phyloP scores from a whole-genome alignment of 2,797 vertebrate genomes.

The Crypturellus tataupa region DNA sequence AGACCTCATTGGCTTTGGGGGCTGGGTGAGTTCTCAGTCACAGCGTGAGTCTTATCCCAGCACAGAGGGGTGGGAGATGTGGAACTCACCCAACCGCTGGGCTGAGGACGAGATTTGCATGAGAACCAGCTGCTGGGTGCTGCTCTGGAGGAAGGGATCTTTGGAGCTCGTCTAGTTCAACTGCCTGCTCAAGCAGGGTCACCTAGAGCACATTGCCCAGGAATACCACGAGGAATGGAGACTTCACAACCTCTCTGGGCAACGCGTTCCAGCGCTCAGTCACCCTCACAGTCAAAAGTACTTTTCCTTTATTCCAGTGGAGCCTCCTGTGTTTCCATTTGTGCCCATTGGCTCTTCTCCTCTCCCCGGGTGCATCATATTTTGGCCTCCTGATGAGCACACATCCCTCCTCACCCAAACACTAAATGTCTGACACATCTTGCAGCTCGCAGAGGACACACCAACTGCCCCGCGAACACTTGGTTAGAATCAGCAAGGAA shows the following conservation, averaged over 20 bases:
- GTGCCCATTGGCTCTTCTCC: neutral
- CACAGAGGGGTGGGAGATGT: neutral
- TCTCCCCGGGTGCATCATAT: neutral
- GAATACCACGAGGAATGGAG: neutral
- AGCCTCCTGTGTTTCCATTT: neutral
- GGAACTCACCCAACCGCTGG: fast-evolving
- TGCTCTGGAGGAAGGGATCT: neutral
- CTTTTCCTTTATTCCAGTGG: neutral
- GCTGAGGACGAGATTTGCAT: neutral
- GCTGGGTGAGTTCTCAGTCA: neutral
- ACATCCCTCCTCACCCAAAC: neutral
- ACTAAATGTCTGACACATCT: neutral
- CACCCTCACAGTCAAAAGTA: neutral
- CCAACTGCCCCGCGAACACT: neutral
- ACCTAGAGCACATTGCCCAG: neutral
- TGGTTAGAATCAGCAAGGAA: neutral
- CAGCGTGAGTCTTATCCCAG: neutral
- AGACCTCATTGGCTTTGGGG: neutral
- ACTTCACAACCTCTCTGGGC: neutral
- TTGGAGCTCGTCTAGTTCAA: neutral
- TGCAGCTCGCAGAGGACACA: neutral
- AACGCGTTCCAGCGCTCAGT: neutral
- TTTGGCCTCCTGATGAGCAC: neutral
- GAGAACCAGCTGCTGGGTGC: neutral
- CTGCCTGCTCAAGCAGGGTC: neutral